Base-by-base conservation (phyloP, 2,797 vertebrate genomes). In the Enteromius thamalakanensis region DNA sequence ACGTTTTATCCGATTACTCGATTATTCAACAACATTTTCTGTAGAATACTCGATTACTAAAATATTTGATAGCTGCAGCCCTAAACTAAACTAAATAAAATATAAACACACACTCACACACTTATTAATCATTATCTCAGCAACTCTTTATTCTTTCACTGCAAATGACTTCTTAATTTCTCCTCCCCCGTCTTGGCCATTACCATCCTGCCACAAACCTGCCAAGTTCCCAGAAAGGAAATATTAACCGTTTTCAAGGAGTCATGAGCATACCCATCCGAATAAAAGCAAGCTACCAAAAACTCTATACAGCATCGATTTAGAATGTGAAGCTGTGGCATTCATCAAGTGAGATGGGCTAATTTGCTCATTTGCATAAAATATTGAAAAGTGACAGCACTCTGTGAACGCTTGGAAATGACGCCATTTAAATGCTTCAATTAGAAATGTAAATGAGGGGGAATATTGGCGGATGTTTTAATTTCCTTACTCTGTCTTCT, bases 321-420 rank as follows among this genome's bases (percentile, higher is more conserved):
- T 67, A 71, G 87, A 71, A 82, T 4, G 64, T 29, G 19, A 77
- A 70, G 76, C 51, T 79, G 76, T 76, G 58, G 79, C 81, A 60
- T 68, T 81, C 49, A 75, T 79, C 76, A 84, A 72, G 76, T 65
- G 76, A 53, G n/a, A 84, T 42, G 34, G 72, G 45, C 84, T 87
- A 89, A 89, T 89, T 86, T 79, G 76, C 58, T 90, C 23, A 82
- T 90, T 88, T 89, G 89, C 89, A 88, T 89, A 86, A 89, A 87
- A 88, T 87, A 87, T 87, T 86, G 82, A 86, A 86, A 87, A 84
- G 68, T 76, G 80, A 82, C 42, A 53, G 26, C 60, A 78, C 79
- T 84, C 47, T 7, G 29, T 60, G 70, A 85, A 79, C 84, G 23
- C 77, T 74, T 23, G 67, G 32, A 88, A 91, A 90, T 80, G 1